Base-by-base conservation (phyloP, 2,113 vertebrate genomes). In the Neolamprologus variostigma region DNA sequence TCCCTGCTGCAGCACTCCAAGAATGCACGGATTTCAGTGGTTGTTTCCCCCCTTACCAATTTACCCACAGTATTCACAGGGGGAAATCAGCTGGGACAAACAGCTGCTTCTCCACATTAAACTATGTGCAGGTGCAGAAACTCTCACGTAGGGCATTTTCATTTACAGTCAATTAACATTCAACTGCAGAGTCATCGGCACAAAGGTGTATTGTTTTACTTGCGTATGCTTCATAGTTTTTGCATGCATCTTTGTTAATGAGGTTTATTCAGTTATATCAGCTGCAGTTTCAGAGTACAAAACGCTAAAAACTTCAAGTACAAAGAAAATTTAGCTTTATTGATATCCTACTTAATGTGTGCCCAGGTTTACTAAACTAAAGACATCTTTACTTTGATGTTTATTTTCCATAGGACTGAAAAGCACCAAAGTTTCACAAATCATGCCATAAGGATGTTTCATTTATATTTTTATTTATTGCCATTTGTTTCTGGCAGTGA, bases 41-140 rank as follows among this genome's bases (percentile, higher is more conserved):
- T 89, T 79, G 89, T 92, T 93, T 89, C 76, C 80, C 87, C 80
- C 79, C 73, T 66, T 33, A 81, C 80, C 90, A 83, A 95, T 95
- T 91, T 87, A 51, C 78, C 81, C 82, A 45, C 86, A 63, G 87
- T 78, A 87, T 81, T 90, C 92, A 85, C 92, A 31, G 83, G 90
- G 93, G 92, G 92, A 94, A 94, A 93, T 94, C 93, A 95, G 86
- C 55, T 2, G 76, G 35, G 84, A 89, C 84, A 92, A 95, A 92
- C 94, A 92, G 92, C 81, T 82, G 84, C 92, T 83, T 28, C 90
- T 92, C 81, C 80, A 66, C 85, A 91, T 92, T 88, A 80, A 87
- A 84, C 37, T 81, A 84, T 81, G 89, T 42, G 16, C 91, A 93
- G 91, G 89, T 94, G 93, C 78, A 80, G 80, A 80, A 6, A 14